These are phyloP conservation scores for Hymenopus coronatus DNA, from an alignment of 2,888 invertebrate genomes.

Conservation along the genomic window DNA sequence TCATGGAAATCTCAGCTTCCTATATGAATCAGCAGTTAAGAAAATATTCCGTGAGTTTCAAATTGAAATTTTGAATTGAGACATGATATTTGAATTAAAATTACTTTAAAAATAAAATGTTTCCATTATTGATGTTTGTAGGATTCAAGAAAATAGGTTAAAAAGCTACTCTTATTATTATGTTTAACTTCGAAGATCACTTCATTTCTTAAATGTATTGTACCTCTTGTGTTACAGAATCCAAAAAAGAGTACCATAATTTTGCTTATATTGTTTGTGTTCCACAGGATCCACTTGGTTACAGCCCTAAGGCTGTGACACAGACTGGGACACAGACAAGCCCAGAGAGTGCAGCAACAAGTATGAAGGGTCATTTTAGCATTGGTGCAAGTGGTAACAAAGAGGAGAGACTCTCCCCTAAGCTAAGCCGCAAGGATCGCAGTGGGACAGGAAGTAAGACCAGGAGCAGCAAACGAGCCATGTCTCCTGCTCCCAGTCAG, in stretches of 20 bases:
- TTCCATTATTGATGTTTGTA: no score
- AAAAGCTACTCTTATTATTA: no score
- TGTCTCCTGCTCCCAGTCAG: conserved; percentile 45
- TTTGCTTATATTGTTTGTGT: background rate
- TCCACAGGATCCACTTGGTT: conserved; percentile 43
- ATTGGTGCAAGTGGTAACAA: conserved; percentile 54
- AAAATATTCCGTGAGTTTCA: no score
- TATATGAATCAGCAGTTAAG: no score
- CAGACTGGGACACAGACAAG: conserved; percentile 71
- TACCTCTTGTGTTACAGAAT: no score
- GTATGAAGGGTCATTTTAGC: conserved; percentile 56
- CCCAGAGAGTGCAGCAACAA: conserved; percentile 53
- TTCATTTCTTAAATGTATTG: no score
- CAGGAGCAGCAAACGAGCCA: conserved; percentile 43
- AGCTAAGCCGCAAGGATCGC: conserved; percentile 56
- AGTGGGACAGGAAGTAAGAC: conserved; percentile 43
- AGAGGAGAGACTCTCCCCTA: conserved; percentile 56
- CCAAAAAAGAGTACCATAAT: background rate
- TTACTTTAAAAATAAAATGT: no score
- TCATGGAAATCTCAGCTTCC: no score
- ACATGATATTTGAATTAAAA: no score
- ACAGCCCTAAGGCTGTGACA: conserved; percentile 50
- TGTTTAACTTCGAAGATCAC: no score
- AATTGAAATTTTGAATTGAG: no score
- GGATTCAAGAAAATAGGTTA: no score